Base-by-base conservation (phyloP, 2,888 invertebrate species). In the Yponomeuta cagnagella region DNA sequence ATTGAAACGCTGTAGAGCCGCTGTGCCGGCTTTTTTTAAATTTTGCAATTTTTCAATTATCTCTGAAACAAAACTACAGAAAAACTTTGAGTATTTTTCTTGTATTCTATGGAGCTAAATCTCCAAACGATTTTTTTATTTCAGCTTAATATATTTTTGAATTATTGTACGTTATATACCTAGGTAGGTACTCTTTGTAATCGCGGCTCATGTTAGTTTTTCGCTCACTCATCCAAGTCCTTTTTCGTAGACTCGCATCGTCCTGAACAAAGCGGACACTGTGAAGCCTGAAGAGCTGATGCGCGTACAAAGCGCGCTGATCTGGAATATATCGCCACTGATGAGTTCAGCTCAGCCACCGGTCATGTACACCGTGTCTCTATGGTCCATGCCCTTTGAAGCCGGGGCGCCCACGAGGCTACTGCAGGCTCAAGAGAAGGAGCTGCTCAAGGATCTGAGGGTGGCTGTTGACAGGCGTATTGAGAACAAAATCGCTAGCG, bases 261-360 rank as follows among this genome's bases (percentile, higher is more conserved):
- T 98, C 78, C 92, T 98, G 73, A 98, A 98, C 93, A 98, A 98
- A 92, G 98, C 98, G 48, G 98, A 98, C 87, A 96, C 95, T 76
- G 96, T 98, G 66, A 96, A 96, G 81, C 97, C 98, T 0, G 98
- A 98, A 83, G 98, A 98, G 86, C 88, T 98, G 75, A 95, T 98
- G 95, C 94, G 97, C 76, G 98, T 98, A 2, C 98, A 98, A 86
- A 97, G 98, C 76, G 97, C 97, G 12, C 93, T 98, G 70, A 97
- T 98, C 80, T 98, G 98, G 98, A 98, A 98, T 86, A 97, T 98
- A 79, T 98, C 98, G n/a, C 98, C 98, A 6, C 90, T 98, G 78
- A 97, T 98, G 96, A 97, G 98, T 74, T 97, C 97, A 68, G 96
- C 97, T 68, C 98, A 98, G 85, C 98, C 98, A 6, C 98, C 98